Evolutionary conservation across 2,888 invertebrate species (phyloP), one percentile per base, ranked within the genome.

Genomic region (Drosophila stalkeri): DNA sequence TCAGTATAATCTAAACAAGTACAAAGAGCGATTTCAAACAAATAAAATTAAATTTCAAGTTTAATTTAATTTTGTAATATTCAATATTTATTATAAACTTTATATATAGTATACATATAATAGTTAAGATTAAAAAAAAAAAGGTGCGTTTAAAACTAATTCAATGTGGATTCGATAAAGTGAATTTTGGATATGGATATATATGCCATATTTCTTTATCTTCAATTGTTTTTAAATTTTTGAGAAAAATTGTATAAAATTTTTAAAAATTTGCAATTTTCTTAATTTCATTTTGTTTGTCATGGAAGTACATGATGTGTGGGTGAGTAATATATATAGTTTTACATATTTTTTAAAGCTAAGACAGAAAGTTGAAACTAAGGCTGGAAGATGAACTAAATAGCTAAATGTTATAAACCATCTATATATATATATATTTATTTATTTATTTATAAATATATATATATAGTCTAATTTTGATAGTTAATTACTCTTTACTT

Each of bases 21-120:
- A 8, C 9, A 33, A 8, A 33, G 9, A 9, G 9, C 6, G 1
- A 2, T n/a, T n/a, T n/a, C n/a, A n/a, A n/a, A n/a, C n/a, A 33
- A 33, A 11, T 33, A 3, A 27, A 27, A 5, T 27, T 5, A 27
- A 27, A 27, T 27, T 33, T 9, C 33, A 2, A 2, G 35, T 35
- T 11, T 2, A 12, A 35, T 12, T 44, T 44, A 44, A 57, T 57
- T 81, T 81, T 80, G 51, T 77, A 75, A 84, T 89, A 89, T 89
- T 86, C 73, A 73, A 86, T 88, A 64, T 84, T 89, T 89, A 89
- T 86, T 89, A 74, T 83, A 88, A 72, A 60, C 64, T 63, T 82
- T 82, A 68, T 86, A 44, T 81, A 49, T 86, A 80, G 89, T 84
- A 80, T 75, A 80, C 70, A 75, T 80, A 68, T 74, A 80, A 82